These are phyloP conservation scores for Cacoxenus indagator DNA, from an alignment of 2,888 invertebrate species.

Conservation along the genomic window DNA sequence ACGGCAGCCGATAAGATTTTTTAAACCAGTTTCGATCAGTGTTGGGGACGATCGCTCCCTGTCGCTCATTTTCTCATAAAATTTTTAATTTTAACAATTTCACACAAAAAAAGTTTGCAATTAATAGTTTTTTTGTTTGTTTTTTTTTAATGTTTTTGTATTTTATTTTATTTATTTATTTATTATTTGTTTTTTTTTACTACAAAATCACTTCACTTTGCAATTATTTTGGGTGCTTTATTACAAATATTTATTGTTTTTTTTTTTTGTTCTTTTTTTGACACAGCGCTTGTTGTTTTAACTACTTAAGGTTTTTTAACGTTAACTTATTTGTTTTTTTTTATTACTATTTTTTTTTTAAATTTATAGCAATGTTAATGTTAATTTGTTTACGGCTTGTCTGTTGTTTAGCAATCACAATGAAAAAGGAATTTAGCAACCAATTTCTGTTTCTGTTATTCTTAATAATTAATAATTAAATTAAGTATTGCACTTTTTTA, in stretches of 20 bases:
- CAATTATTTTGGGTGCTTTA: no score
- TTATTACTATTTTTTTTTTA: conserved; percentile 24
- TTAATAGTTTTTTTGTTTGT: conserved; percentile 17
- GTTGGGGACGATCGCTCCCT: conserved; percentile 91
- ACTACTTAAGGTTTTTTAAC: conserved; percentile 8
- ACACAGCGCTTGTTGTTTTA: conserved; percentile 16
- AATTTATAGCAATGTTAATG: conserved; percentile 17
- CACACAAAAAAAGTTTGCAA: conserved; percentile 46
- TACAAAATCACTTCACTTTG: no score
- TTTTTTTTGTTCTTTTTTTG: conserved; percentile 15
- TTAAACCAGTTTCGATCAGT: conserved; percentile 87
- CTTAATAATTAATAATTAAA: conserved; percentile 46
- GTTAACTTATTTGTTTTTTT: background rate
- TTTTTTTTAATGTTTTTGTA: background rate
- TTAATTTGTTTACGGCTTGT: conserved; percentile 8
- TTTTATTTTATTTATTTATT: conserved; percentile 23
- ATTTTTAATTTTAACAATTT: conserved; percentile 62
- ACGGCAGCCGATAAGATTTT: conserved; percentile 85
- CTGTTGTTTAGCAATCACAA: conserved; percentile 40
- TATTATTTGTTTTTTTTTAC: conserved; percentile 21
- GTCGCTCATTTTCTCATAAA: conserved; percentile 81
- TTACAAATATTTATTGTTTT: no score
- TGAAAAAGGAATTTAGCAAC: conserved; percentile 39
- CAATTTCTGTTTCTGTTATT: background rate
- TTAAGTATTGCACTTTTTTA: conserved; percentile 59